Base-by-base conservation (phyloP, 2,797 vertebrate genomes). In the Salarias fasciatus region DNA sequence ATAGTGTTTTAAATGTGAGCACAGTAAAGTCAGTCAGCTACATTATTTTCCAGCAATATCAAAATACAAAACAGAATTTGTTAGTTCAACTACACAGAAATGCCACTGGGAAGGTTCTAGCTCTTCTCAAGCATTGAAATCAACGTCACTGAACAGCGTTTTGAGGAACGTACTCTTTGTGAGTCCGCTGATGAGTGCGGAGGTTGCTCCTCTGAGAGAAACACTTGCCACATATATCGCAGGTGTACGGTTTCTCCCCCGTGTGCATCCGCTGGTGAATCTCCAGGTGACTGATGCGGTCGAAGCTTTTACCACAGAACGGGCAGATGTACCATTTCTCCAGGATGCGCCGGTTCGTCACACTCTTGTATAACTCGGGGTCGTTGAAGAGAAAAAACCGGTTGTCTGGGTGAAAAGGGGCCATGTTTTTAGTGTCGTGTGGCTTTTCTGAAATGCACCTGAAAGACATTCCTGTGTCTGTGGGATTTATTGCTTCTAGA, bases 121-220 rank as follows among this genome's bases (percentile, higher is more conserved):
- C 2, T 42, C 42, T 52, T 13, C 5, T 40, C 13, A 12, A 9
- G 18, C 36, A 13, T 47, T 1, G 9, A 4, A 36, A 15, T 11
- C 4, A 84, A 58, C 1, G 8, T 3, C 33, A 13, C 10, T 3
- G 85, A 58, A 69, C 57, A 6, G 63, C 24, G 1, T 79, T 85
- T 30, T 85, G 82, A 11, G 55, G 11, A 2, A 67, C 36, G 11
- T 47, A 44, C 14, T 90, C 90, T 53, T 83, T 89, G 86, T 94
- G 92, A 57, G 86, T 92, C 80, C 92, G 79, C 63, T 93, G 91
- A 56, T 94, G 93, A 5, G 92, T 93, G 49, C 92, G 91, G 11
- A 94, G 88, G 83, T 93, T 94, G n/a, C 93, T 94, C 75, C 92
- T 91, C 77, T 94, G 93, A 3, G 93, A 91, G 42, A 94, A 94